Evolutionary conservation across 2,888 invertebrate genomes (phyloP), one percentile per base, ranked within the genome.

Genomic region (Plusia festucae): DNA sequence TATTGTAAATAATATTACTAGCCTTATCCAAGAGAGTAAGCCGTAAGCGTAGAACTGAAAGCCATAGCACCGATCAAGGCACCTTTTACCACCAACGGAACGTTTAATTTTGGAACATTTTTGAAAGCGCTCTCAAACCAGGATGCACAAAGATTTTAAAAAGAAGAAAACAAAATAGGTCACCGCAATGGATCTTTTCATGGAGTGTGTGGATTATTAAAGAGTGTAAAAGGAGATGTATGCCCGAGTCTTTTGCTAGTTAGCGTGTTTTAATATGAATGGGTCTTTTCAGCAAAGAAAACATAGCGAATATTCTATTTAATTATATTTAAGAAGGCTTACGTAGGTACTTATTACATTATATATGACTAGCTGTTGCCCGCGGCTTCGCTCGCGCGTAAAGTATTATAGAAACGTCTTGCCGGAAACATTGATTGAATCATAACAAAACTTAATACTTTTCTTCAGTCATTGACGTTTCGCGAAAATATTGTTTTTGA

Each of bases 101-200:
- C n/a, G 40, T 3, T n/a, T 40, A n/a, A 40, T n/a, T 40, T 40
- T 6, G 40, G 40, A n/a, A 40, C 40, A n/a, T 40, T 40, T 40
- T 40, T 40, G 40, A n/a, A 40, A 40, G 40, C 40, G 40, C 34
- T 34, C 13, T 13, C 2, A 34, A 34, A 1, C 13, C 13, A 34
- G 40, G 40, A 40, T 40, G 40, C n/a, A 40, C 40, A 40, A 40
- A 40, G 40, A 40, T 40, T 40, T 40, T 0, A 40, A 40, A 40
- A 40, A 4, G n/a, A 40, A n/a, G n/a, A 40, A 34, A 40, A 40
- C 40, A 40, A 40, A 40, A 40, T 40, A 40, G 40, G 40, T 40
- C 40, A 40, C 40, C 40, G 40, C 40, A 40, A 40, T 40, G 40
- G 40, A n/a, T 40, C 40, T 40, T 40, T 40, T 40, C 40, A 40